Conservation (phyloP, 23 tunicate species). For the Halocynthia aurantium region DNA sequence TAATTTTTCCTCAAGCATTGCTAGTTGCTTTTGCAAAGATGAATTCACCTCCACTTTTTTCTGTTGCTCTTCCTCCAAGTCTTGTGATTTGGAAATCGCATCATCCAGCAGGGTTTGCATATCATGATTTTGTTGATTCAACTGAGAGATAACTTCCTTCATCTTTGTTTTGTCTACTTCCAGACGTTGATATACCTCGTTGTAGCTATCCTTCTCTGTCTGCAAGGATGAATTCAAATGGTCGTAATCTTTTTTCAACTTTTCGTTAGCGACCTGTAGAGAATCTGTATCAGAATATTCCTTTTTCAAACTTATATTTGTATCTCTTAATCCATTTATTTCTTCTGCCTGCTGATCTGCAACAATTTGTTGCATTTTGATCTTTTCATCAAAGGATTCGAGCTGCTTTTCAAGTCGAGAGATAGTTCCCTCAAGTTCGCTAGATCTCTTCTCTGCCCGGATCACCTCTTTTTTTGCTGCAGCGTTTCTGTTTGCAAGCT, state of each 20-base stretch:
- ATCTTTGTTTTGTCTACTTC: conserved; percentile 4
- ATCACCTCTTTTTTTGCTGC: conserved; percentile 18
- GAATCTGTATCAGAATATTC: neutral
- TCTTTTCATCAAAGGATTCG: neutral
- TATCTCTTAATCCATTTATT: neutral
- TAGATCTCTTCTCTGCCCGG: neutral
- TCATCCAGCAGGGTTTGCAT: neutral
- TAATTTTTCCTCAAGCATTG: too few species aligned
- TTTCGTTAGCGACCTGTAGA: neutral
- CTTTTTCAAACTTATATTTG: neutral
- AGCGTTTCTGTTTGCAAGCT: conserved; percentile 41
- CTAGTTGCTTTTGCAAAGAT: too few species aligned
- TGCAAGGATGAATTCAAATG: conserved; percentile 45
- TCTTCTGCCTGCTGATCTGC: conserved; percentile 4
- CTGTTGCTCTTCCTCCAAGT: neutral
- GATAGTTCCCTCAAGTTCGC: neutral
- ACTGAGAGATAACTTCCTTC: neutral
- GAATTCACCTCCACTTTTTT: neutral
- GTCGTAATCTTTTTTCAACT: conserved; percentile 42
- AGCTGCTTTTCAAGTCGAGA: conserved; percentile 6
- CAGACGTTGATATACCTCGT: neutral
- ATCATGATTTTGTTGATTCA: conserved; percentile 10
- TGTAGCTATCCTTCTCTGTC: conserved; percentile 36
- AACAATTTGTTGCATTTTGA: conserved; percentile 3
- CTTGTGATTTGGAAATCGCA: too few species aligned